Conservation (phyloP, 2,113 vertebrate genomes). For the Chitala chitala region DNA sequence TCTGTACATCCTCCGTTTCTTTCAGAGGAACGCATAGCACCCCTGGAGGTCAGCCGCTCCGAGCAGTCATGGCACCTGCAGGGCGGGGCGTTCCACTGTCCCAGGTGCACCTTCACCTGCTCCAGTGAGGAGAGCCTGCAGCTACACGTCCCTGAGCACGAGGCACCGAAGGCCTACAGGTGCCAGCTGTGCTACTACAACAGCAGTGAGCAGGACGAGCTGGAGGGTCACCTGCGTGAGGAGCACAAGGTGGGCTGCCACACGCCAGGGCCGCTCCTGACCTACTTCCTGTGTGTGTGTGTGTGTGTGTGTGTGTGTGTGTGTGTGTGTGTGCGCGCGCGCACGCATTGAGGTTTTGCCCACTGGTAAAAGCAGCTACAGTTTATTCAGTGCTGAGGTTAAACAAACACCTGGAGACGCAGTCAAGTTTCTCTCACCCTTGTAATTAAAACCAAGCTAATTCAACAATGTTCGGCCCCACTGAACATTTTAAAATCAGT, state of each 20-base stretch:
- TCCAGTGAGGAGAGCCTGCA: slow-evolving; percentile 90
- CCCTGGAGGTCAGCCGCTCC: slow-evolving; percentile 92
- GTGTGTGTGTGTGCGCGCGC: too few species aligned
- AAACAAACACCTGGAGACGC: too few species aligned
- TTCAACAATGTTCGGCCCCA: too few species aligned
- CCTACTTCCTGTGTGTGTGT: neutral
- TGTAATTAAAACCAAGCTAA: too few species aligned
- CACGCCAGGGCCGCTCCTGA: neutral
- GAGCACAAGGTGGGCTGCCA: slow-evolving; percentile 84
- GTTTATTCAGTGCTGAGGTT: too few species aligned
- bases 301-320: neutral
- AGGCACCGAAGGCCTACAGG: slow-evolving; percentile 90
- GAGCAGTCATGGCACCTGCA: slow-evolving; percentile 93
- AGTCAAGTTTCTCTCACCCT: too few species aligned
- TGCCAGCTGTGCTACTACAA: slow-evolving; percentile 97
- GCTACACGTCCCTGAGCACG: slow-evolving; percentile 92
- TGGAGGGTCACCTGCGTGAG: slow-evolving; percentile 84
- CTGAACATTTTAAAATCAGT: too few species aligned
- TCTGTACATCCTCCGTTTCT: slow-evolving; percentile 27
- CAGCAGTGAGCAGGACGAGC: slow-evolving; percentile 81
- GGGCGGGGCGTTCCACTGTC: slow-evolving; percentile 91
- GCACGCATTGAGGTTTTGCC: too few species aligned
- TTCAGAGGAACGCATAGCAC: slow-evolving; percentile 93
- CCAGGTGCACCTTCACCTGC: slow-evolving; percentile 97
- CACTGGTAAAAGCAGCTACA: too few species aligned